These are phyloP conservation scores for Bradynema listronoti DNA, from an alignment of 1,140 invertebrate species.

Conservation along the genomic window DNA sequence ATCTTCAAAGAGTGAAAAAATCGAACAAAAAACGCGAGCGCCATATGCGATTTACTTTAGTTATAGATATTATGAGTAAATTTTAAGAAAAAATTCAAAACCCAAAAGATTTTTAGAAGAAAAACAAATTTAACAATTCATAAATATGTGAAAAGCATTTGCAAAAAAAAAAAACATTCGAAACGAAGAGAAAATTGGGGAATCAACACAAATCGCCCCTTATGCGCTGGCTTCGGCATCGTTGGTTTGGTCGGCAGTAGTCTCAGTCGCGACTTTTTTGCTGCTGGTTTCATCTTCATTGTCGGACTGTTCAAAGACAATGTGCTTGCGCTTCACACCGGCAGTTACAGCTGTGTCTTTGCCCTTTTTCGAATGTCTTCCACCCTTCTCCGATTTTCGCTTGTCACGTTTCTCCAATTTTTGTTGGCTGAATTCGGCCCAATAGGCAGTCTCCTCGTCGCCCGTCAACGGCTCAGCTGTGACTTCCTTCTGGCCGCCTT, in stretches of 20 bases:
- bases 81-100: too few relatives aligned
- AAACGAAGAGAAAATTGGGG: too few relatives aligned
- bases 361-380: conserved; percentile 20
- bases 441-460: conserved; percentile 63
- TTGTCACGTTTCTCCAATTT: conserved; percentile 29
- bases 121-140: too few relatives aligned
- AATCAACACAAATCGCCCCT: too few relatives aligned
- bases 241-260: background rate
- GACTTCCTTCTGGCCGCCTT: conserved; percentile 68
- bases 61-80: too few relatives aligned
- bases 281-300: conserved; percentile 15
- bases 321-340: conserved; percentile 19
- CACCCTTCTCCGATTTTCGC: conserved; percentile 12
- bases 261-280: background rate
- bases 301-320: conserved; percentile 30
- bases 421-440: conserved; percentile 48
- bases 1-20: too few relatives aligned
- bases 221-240: background rate
- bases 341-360: conserved; percentile 6
- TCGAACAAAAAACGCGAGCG: too few relatives aligned
- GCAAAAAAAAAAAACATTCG: too few relatives aligned
- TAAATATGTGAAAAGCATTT: too few relatives aligned
- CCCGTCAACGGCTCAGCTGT: conserved; percentile 70
- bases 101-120: too few relatives aligned
- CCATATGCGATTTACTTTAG: too few relatives aligned